These are phyloP conservation scores for Amyelois transitella DNA, from an alignment of 1,140 invertebrate genomes.

Conservation along the genomic window DNA sequence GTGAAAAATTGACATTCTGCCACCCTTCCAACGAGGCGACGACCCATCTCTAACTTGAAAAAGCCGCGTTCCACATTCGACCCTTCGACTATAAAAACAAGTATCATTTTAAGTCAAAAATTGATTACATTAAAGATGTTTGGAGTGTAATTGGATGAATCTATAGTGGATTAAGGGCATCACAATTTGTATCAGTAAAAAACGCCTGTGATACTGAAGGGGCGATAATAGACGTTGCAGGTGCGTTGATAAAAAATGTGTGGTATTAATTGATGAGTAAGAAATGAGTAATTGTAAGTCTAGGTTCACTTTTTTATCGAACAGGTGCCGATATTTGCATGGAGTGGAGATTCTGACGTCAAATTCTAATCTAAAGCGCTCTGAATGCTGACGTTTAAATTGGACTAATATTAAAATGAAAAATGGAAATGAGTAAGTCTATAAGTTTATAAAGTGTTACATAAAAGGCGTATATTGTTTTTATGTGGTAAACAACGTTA, in stretches of 20 bases:
- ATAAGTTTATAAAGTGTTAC: too few species aligned
- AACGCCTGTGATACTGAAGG: slow-evolving; percentile 30
- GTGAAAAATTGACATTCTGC: slow-evolving; percentile 61
- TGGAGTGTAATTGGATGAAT: slow-evolving; percentile 66
- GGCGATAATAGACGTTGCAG: slow-evolving; percentile 49
- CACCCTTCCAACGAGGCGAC: slow-evolving; percentile 43
- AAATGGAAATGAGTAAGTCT: too few species aligned
- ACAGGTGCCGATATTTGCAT: too few species aligned
- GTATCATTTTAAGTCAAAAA: slow-evolving; percentile 11
- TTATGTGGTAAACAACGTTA: too few species aligned
- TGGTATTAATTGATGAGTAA: slow-evolving; percentile 25
- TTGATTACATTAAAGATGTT: slow-evolving; percentile 30
- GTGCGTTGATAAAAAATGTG: slow-evolving; percentile 53
- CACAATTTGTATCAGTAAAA: slow-evolving; percentile 69
- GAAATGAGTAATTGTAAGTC: slow-evolving; percentile 1
- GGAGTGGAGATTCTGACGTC: too few species aligned
- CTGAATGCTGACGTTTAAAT: too few species aligned
- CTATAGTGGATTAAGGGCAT: slow-evolving; percentile 68
- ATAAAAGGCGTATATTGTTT: too few species aligned
- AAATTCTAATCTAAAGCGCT: too few species aligned
- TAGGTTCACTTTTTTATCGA: slow-evolving; percentile 15
- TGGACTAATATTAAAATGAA: too few species aligned
- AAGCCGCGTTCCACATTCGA: slow-evolving; percentile 13
- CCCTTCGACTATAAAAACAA: slow-evolving; percentile 13
- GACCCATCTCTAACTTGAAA: slow-evolving; percentile 10